A percentile compares a stretch with the other conserved stretches of the same genome.
phyloP scores from a whole-genome alignment of 2,113 vertebrate genomes.

The Cinclus cinclus region DNA sequence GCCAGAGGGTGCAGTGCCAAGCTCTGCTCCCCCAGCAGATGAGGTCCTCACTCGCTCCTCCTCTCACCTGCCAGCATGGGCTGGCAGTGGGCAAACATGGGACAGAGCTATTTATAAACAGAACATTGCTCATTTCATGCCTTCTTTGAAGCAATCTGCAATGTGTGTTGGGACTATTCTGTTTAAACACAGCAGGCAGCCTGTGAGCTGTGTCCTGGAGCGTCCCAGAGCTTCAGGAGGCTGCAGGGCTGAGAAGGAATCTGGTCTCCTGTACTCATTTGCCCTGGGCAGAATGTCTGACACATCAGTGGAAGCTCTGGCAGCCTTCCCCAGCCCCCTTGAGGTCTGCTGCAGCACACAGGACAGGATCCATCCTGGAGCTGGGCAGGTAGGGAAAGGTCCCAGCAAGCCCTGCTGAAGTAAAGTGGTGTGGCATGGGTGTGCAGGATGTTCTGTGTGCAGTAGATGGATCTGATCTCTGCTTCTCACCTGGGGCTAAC shows the following conservation, averaged over 20 bases:
- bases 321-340: not conserved
- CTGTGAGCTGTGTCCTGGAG: not conserved
- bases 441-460: not conserved
- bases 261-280: accelerated
- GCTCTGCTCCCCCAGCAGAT: not conserved
- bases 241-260: not conserved
- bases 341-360: not conserved
- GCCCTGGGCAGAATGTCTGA: not conserved
- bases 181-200: not conserved
- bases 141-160: not conserved
- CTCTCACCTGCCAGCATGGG: constrained; percentile 40
- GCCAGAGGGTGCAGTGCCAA: constrained; percentile 21
- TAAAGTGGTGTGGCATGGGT: not conserved
- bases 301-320: not conserved
- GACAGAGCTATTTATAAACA: not conserved
- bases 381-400: not conserved
- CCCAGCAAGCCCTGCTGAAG: not conserved
- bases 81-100: constrained; percentile 33
- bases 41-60: not conserved
- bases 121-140: not conserved
- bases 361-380: not conserved
- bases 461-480: not conserved
- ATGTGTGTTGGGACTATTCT: not conserved
- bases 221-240: not conserved
- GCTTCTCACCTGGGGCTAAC: not conserved